phyloP scores from a whole-genome alignment of 2,797 vertebrate genomes.

The Periparus ater region DNA sequence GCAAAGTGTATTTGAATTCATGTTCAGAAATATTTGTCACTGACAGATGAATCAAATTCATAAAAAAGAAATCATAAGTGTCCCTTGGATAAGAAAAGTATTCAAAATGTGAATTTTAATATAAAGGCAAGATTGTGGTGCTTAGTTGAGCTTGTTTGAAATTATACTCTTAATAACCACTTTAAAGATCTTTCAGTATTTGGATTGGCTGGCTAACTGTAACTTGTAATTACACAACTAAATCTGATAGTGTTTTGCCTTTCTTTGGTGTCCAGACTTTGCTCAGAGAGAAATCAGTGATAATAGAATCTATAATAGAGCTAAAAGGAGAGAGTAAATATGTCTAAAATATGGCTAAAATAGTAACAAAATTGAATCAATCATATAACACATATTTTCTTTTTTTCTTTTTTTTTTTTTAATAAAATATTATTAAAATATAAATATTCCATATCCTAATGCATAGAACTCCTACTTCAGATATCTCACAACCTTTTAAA shows the following conservation, averaged over 20 bases:
- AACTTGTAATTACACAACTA: neutral
- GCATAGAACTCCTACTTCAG: neutral
- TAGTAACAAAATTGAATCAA: neutral
- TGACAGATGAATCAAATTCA: neutral
- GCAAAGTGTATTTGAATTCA: neutral
- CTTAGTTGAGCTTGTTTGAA: neutral
- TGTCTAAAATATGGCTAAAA: neutral
- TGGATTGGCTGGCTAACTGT: neutral
- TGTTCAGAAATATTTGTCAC: neutral
- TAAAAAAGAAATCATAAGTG: neutral
- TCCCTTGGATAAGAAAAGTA: neutral
- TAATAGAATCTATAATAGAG: neutral
- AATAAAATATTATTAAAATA: no score
- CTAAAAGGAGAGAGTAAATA: neutral
- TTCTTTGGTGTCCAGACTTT: neutral
- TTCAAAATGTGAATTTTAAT: neutral
- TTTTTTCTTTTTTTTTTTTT: neutral
- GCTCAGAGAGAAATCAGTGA: neutral
- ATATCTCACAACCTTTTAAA: neutral
- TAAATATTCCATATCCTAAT: neutral
- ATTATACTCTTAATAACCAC: neutral
- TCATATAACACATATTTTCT: rapidly evolving
- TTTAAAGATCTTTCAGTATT: neutral
- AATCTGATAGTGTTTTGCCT: neutral
- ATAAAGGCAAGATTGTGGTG: neutral